Base-by-base conservation (phyloP, 2,888 invertebrate species). In the Phortica okadai region DNA sequence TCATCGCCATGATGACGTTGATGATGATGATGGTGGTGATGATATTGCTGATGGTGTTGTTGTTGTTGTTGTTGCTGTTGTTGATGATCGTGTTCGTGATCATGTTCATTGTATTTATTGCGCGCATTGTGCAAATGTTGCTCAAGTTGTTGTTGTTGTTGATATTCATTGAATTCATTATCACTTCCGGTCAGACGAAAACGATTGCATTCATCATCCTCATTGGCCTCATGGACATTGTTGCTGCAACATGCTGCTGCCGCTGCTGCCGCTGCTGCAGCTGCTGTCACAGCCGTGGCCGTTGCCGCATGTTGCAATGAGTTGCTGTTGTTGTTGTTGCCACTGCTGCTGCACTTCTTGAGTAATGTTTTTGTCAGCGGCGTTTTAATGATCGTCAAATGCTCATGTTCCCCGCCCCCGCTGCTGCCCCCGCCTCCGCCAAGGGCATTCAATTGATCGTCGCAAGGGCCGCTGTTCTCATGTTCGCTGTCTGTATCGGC, bases 311-410 rank as follows among this genome's bases (percentile, higher is more conserved):
- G 6, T 79, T 75, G 5, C 76, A 62, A 33, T 77, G 64, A 45
- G 69, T 25, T 79, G 74, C 41, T 41, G 42, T 41, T 73, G 64
- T 10, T 45, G 16, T 44, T n/a, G n/a, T 74, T 73, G 1, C 64
- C 58, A 78, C 58, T 81, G 62, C 70, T 80, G 72, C 76, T 87
- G 74, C 89, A 89, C 81, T 89, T 89, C 77, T 88, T 88, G 0
- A 89, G 78, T 72, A 89, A 78, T 25, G 89, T 89, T 74, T 89
- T 89, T 21, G 82, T 89, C 10, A 89, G 73, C 21, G 89, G 89
- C 33, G 87, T 88, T 76, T 88, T 89, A 11, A 89, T 89, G 44
- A 89, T 89, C 25, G 79, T 81, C 67, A 80, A 59, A 16, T 84
- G 59, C 16, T 74, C 73, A 14, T 42, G 16, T 6, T 74, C 74